phyloP scores from a whole-genome alignment of 2,888 invertebrate genomes.

The Petrolisthes manimaculis region DNA sequence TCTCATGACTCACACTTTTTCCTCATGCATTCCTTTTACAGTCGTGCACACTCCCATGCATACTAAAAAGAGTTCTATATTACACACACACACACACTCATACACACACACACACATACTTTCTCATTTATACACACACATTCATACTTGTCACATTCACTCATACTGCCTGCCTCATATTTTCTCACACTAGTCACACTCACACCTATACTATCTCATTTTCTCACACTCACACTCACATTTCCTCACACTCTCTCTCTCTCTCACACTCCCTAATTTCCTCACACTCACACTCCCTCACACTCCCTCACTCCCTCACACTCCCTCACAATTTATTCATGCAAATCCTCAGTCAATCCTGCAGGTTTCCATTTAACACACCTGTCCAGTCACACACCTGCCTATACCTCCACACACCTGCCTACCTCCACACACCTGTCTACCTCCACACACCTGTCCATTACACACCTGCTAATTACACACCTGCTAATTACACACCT shows the following conservation, averaged over 20 bases:
- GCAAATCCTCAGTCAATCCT: no score
- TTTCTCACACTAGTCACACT: no score
- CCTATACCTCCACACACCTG: background rate
- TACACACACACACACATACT: background rate
- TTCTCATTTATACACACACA: background rate
- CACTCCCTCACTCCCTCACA: background rate
- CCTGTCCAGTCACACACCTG: background rate
- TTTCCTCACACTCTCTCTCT: background rate
- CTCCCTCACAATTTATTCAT: no score
- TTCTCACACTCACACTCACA: background rate
- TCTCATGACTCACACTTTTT: background rate
- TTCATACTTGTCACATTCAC: background rate
- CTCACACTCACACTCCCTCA: background rate
- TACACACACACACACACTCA: background rate
- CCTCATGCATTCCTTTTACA: no score
- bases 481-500: background rate
- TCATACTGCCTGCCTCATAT: no score
- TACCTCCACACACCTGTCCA: background rate
- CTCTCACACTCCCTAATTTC: background rate
- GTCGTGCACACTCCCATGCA: background rate
- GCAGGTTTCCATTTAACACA: background rate
- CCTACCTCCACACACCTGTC: background rate
- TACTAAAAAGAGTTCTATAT: background rate
- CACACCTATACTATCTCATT: background rate
- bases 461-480: background rate